Conservation (phyloP, 1,140 invertebrate genomes). For the Orussus abietinus region DNA sequence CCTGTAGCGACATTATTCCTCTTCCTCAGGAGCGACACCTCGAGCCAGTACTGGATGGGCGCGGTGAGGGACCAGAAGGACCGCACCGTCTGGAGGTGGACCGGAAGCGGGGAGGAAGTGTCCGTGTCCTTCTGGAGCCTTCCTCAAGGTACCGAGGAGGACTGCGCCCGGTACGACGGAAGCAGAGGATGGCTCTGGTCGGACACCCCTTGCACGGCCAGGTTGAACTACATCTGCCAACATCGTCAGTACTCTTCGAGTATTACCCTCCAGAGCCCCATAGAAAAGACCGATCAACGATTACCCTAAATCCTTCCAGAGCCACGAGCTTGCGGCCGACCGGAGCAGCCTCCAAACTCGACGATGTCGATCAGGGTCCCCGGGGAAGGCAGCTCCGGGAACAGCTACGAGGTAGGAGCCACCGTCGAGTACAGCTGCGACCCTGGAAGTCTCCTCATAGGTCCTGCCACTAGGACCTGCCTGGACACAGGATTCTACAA, state of each 20-base stretch:
- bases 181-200: constrained; percentile 94
- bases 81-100: constrained; percentile 84
- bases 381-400: constrained; percentile 40
- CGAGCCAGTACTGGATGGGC: constrained; percentile 93
- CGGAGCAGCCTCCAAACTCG: constrained; percentile 90
- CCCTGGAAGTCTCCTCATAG: constrained; percentile 80
- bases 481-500: constrained; percentile 90
- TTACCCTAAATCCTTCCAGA: constrained; percentile 54
- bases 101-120: constrained; percentile 77
- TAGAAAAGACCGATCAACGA: too few relatives aligned
- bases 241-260: constrained; percentile 73
- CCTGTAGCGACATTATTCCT: background rate
- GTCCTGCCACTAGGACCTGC: constrained; percentile 77
- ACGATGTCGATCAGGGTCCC: constrained; percentile 65
- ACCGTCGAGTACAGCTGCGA: constrained; percentile 85
- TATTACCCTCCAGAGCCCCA: too few relatives aligned
- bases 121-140: constrained; percentile 91
- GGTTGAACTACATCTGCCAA: constrained; percentile 90
- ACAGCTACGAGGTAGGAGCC: constrained; percentile 77
- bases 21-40: constrained; percentile 73
- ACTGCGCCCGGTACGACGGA: constrained; percentile 88
- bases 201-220: constrained; percentile 82
- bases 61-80: constrained; percentile 78
- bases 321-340: constrained; percentile 83
- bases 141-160: constrained; percentile 71